Base-by-base conservation (phyloP, 1,140 invertebrate genomes). In the Papilio dardanus region DNA sequence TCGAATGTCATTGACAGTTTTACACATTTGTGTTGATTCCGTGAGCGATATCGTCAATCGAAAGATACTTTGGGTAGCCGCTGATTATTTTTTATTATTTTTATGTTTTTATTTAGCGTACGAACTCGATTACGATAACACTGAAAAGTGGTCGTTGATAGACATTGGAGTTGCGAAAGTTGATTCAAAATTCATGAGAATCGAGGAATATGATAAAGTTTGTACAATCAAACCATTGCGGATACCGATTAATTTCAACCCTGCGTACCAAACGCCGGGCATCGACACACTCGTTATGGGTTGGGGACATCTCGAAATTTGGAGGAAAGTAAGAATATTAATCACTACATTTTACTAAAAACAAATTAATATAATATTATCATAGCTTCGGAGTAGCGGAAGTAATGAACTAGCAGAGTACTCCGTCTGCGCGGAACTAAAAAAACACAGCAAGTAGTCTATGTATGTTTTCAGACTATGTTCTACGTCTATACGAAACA, bases 81-180 rank as follows among this genome's bases (percentile, higher is more conserved):
- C 6, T 35, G 10, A 35, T 2, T 7, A 35, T 33, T 33, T 33
- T 33, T 8, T 42, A n/a, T n/a, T 46, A n/a, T 6, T n/a, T 19
- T n/a, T 2, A 37, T 37, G 4, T 19, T 46, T n/a, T 14, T 71
- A 76, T 85, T 16, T 74, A 88, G 85, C 65, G 7, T 88, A 87
- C 76, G 50, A 81, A 7, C 77, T 88, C 6, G 75, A 82, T 33
- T 85, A 85, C 74, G 74, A 35, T 12, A 76, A 81, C 31, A 28
- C 86, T 5, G 81, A 79, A 69, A 78, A 81, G 35, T 89, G 87
- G 87, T 73, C 83, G 0, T 54, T 68, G 5, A 81, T 86, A 37
- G 87, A 89, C 33, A 83, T 89, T 73, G 87, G 82, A 14, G 50
- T 87, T 6, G 80, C 81, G 0, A 82, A 81, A 76, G 86, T 87